These are phyloP conservation scores for Pseudorhiza aurosa DNA, from an alignment of 30 jellyfish, hydroid and myxozoan species.

Conservation along the genomic window DNA sequence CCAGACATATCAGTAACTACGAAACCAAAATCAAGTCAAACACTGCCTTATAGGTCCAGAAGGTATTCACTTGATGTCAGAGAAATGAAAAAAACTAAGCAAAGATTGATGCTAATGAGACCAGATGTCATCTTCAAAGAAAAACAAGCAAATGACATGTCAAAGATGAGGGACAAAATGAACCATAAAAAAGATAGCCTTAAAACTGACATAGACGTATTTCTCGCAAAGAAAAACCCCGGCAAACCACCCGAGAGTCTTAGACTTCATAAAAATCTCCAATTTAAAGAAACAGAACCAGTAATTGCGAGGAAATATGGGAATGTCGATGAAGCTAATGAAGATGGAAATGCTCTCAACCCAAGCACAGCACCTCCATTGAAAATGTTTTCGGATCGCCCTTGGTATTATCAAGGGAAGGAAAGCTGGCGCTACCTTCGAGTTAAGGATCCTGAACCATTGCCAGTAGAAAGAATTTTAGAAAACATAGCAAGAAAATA, in stretches of 20 bases:
- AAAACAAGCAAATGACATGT: background rate
- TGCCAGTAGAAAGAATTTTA: slow-evolving; percentile 36
- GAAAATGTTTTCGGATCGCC: slow-evolving; percentile 28
- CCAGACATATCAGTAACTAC: slow-evolving; percentile 22
- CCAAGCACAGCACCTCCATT: slow-evolving; percentile 58
- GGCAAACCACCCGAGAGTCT: slow-evolving; percentile 57
- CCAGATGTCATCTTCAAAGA: background rate
- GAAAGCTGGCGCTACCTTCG: slow-evolving; percentile 60
- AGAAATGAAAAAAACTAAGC: background rate
- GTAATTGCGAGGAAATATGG: background rate
- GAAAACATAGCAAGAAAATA: too few species aligned
- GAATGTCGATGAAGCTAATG: background rate
- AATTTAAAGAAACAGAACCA: background rate
- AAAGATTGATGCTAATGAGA: background rate
- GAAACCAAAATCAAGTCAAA: slow-evolving; percentile 40
- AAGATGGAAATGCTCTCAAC: slow-evolving; percentile 13
- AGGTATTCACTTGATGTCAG: slow-evolving; percentile 14
- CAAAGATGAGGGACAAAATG: background rate
- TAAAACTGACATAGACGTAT: slow-evolving; percentile 1
- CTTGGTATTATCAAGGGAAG: slow-evolving; percentile 61
- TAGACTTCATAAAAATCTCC: slow-evolving; percentile 2
- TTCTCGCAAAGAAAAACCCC: slow-evolving; percentile 67
- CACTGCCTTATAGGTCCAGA: slow-evolving; percentile 25
- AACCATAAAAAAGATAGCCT: background rate
- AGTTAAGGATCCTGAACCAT: slow-evolving; percentile 49